A percentile compares a stretch with the other conserved stretches of the same genome.
Evolutionary conservation across 1,140 invertebrate genomes (phyloP).

Genomic region (Drosophila pectinifera): DNA sequence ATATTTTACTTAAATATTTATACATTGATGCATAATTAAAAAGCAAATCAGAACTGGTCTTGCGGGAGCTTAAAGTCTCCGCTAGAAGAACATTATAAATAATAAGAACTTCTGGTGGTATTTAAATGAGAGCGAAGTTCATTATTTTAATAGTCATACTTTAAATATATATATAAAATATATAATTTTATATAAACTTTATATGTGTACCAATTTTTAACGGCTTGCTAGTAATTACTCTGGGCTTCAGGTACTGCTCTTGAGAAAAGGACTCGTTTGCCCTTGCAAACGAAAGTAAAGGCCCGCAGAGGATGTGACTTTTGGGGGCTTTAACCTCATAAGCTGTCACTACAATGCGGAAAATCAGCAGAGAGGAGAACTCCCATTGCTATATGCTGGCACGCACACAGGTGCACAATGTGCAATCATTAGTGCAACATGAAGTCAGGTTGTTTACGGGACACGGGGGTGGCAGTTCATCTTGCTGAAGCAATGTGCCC

Average conservation of each 20-base stretch:
- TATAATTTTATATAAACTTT: no score
- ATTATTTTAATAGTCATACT: no score
- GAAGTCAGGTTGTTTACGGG: constrained; percentile 23
- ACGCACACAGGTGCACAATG: constrained; percentile 55
- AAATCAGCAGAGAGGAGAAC: constrained; percentile 50
- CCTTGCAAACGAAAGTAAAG: background rate
- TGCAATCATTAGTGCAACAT: constrained; percentile 62
- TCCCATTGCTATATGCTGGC: constrained; percentile 34
- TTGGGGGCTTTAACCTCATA: background rate
- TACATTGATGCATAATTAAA: no score
- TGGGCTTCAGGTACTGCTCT: no score
- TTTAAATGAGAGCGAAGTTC: no score
- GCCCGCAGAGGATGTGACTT: background rate
- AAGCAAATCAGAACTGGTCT: background rate
- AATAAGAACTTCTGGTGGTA: no score
- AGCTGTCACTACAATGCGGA: constrained; percentile 34
- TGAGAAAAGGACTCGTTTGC: no score
- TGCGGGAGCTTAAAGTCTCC: background rate
- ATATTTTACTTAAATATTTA: no score
- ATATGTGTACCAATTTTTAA: background rate
- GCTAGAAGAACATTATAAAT: no score
- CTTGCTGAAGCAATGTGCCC: constrained; percentile 25
- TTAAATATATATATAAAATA: background rate
- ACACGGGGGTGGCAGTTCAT: constrained; percentile 4
- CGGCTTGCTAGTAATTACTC: no score